These are phyloP conservation scores for Crocuta crocuta DNA, from an alignment of 2,113 vertebrate genomes.

Conservation along the genomic window DNA sequence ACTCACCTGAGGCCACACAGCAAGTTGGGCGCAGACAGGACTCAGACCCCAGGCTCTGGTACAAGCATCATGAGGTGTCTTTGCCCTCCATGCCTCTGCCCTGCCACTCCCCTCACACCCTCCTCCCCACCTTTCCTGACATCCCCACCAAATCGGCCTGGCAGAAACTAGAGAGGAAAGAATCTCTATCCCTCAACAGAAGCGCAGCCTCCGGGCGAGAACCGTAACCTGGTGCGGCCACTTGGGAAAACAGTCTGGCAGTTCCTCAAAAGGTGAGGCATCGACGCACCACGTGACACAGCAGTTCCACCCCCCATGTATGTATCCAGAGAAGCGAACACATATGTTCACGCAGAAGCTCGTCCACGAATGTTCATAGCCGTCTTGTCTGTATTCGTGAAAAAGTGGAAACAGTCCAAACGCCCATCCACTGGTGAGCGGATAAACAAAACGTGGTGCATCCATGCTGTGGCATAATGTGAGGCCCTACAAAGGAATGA, in stretches of 20 bases:
- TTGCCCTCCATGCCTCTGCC: not conserved
- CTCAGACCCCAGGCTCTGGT: not conserved
- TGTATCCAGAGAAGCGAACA: not conserved
- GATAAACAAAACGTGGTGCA: not conserved
- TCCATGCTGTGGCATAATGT: too few relatives aligned
- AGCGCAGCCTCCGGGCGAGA: not conserved
- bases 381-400: not conserved
- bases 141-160: not conserved
- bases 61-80: not conserved
- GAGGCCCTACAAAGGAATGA: not conserved
- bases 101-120: not conserved
- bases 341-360: not conserved
- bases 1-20: not conserved
- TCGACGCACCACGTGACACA: not conserved
- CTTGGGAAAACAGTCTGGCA: not conserved
- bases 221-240: not conserved
- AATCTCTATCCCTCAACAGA: not conserved
- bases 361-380: not conserved
- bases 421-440: accelerated
- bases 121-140: not conserved
- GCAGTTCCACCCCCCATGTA: not conserved
- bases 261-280: not conserved
- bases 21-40: not conserved
- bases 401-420: not conserved
- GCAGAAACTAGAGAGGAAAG: not conserved